Conservation (phyloP, 1,140 invertebrate genomes). For the Drosophila neocordata region DNA sequence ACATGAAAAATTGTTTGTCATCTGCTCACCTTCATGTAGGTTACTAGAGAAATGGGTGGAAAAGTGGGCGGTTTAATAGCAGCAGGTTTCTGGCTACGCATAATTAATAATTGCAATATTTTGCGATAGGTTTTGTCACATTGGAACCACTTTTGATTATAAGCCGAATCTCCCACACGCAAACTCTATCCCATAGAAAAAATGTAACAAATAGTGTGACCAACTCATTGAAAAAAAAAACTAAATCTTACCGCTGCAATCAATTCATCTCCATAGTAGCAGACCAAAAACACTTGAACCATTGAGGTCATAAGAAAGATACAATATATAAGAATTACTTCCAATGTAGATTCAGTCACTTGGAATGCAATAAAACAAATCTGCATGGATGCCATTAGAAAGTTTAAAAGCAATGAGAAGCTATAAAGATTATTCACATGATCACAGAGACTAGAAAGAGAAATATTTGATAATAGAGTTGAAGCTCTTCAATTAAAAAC, state of each 20-base stretch:
- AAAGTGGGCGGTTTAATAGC: constrained; percentile 70
- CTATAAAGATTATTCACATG: constrained; percentile 64
- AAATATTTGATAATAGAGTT: background rate
- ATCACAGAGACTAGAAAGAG: constrained; percentile 59
- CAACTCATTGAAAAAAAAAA: background rate
- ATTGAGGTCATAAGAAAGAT: constrained; percentile 74
- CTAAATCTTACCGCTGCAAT: constrained; percentile 58
- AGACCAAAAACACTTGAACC: constrained; percentile 75
- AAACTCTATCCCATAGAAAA: constrained; percentile 48
- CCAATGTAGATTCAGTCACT: constrained; percentile 66
- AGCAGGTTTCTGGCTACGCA: constrained; percentile 70
- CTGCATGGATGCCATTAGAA: constrained; percentile 72
- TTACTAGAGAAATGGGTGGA: constrained; percentile 72
- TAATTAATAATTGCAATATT: constrained; percentile 63
- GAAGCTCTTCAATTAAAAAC: too few relatives aligned
- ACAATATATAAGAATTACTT: constrained; percentile 71
- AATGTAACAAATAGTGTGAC: too few relatives aligned
- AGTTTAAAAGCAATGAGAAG: constrained; percentile 70
- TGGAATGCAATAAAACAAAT: constrained; percentile 81
- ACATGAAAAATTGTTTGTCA: background rate
- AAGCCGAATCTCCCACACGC: constrained; percentile 69
- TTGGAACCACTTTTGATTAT: constrained; percentile 78
- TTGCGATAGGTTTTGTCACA: constrained; percentile 57
- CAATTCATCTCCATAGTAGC: constrained; percentile 69
- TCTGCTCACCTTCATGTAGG: constrained; percentile 71